Percentiles rank a stretch among this genome's conserved stretches.
Conservation (phyloP, 2,888 invertebrate genomes). For the Clanis bilineata region DNA sequence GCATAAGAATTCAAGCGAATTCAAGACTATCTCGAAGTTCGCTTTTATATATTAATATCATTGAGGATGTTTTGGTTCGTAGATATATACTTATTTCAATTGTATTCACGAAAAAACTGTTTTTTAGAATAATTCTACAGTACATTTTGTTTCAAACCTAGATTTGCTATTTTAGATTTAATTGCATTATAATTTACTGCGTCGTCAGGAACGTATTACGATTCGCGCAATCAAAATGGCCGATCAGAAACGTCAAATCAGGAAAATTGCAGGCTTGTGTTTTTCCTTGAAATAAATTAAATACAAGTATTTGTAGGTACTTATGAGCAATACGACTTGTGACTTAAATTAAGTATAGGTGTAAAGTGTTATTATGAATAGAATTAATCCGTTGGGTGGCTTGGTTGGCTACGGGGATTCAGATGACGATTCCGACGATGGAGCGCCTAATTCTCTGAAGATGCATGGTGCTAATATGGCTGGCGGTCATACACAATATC, state of each 20-base stretch:
- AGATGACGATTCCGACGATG: slow-evolving; percentile 65
- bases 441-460: not conserved
- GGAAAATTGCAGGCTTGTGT: not conserved
- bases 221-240: slow-evolving; percentile 8
- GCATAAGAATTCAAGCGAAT: too few relatives aligned
- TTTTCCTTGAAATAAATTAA: not conserved
- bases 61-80: too few relatives aligned
- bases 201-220: not conserved
- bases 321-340: not conserved
- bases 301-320: not conserved
- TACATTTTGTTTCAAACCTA: not conserved
- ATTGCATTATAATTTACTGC: too few relatives aligned
- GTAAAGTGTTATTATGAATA: slow-evolving; percentile 55
- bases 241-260: not conserved
- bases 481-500: not conserved
- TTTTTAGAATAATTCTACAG: too few relatives aligned
- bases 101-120: too few relatives aligned
- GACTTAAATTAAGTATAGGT: not conserved
- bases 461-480: not conserved
- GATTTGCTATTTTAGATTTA: not conserved
- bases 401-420: slow-evolving; percentile 72
- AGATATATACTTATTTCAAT: too few relatives aligned
- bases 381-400: slow-evolving; percentile 61
- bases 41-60: too few relatives aligned
- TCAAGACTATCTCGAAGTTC: too few relatives aligned